A percentile compares a stretch with the other conserved stretches of the same genome.
These are phyloP conservation scores for Dolichoris vasculosae DNA, from an alignment of 1,140 invertebrate species.

Conservation along the genomic window DNA sequence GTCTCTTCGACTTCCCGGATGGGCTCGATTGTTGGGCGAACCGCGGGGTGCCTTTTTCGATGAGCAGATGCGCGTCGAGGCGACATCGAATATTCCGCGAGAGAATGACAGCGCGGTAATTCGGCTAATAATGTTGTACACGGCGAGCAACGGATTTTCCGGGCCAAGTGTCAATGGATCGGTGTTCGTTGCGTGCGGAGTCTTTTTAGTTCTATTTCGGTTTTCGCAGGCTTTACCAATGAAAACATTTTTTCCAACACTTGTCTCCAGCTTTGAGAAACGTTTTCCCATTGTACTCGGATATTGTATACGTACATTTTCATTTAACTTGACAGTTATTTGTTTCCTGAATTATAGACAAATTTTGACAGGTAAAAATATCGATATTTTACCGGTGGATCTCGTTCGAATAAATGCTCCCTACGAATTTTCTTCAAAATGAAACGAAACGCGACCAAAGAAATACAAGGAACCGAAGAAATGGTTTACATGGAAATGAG, in stretches of 20 bases:
- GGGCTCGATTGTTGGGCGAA: constrained; percentile 7
- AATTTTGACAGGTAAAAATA: neutral
- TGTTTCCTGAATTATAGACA: constrained; percentile 4
- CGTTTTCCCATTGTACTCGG: neutral
- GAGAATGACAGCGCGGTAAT: constrained; percentile 25
- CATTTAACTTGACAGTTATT: neutral
- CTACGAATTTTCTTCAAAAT: neutral
- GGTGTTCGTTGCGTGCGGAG: neutral
- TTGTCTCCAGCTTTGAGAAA: neutral
- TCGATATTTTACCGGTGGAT: neutral
- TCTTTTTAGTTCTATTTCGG: neutral
- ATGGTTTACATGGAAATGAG: too few species aligned
- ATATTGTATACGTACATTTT: neutral
- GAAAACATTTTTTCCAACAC: neutral
- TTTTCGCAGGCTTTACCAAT: neutral
- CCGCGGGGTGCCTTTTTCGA: constrained; percentile 33
- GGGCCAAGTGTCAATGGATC: neutral
- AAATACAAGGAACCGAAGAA: too few species aligned
- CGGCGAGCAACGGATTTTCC: constrained; percentile 44
- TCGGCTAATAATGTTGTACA: constrained; percentile 46
- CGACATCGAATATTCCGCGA: neutral
- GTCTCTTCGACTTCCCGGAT: constrained; percentile 52
- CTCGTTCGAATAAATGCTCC: neutral
- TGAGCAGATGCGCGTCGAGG: constrained; percentile 23
- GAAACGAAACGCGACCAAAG: too few species aligned